These are phyloP conservation scores for Pantelozetes paolii DNA, from an alignment of 2,888 invertebrate genomes.

Conservation along the genomic window DNA sequence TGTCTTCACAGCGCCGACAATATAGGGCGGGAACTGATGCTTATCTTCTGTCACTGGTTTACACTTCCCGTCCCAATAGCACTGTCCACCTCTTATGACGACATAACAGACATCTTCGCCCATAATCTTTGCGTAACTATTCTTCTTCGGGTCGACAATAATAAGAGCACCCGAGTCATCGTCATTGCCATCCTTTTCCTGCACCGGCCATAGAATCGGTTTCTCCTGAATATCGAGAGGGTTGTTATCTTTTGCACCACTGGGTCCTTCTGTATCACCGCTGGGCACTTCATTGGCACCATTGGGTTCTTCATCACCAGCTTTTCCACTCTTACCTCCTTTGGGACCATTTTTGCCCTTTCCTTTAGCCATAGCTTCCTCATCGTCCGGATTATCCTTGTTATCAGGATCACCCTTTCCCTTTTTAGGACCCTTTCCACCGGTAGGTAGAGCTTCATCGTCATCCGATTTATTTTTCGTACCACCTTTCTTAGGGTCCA, in stretches of 20 bases:
- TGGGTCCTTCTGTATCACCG: not conserved
- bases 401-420: no score
- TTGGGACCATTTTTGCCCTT: no score
- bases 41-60: not conserved
- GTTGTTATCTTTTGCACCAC: not conserved
- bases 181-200: not conserved
- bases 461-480: not conserved
- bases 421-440: no score
- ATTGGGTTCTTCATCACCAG: not conserved
- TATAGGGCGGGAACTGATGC: not conserved
- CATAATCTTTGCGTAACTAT: not conserved
- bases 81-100: not conserved
- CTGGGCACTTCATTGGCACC: not conserved
- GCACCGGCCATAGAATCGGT: not conserved
- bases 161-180: slow-evolving; percentile 18
- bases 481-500: no score
- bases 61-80: slow-evolving; percentile 1
- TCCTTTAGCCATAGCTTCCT: not conserved
- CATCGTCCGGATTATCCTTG: not conserved
- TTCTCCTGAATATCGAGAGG: not conserved
- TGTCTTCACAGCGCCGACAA: not conserved
- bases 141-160: not conserved
- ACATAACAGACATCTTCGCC: not conserved
- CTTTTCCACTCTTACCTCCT: not conserved
- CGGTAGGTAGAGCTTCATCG: no score